A percentile compares a stretch with the other conserved stretches of the same genome.
Evolutionary conservation across 1,140 invertebrate species (phyloP).

Genomic region (Paralvinella palmiformis): DNA sequence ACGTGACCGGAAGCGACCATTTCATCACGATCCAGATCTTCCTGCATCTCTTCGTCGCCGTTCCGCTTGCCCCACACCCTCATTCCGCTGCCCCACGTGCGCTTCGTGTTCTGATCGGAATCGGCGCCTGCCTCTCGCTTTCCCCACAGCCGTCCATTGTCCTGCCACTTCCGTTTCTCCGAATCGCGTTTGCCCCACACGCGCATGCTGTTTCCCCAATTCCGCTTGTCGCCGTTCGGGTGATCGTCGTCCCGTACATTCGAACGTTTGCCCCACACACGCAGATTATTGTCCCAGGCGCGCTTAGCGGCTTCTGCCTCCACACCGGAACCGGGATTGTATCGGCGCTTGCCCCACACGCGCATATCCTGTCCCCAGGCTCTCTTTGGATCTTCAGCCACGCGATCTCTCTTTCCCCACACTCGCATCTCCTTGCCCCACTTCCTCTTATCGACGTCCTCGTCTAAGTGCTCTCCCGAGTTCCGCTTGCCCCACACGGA

Average conservation of each 20-base stretch:
- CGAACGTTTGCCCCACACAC: constrained; percentile 14
- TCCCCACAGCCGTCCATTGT: constrained; percentile 14
- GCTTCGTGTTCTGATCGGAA: neutral
- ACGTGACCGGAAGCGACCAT: neutral
- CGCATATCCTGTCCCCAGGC: constrained; percentile 12
- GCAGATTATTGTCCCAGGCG: constrained; percentile 6
- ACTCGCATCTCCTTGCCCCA: constrained; percentile 2
- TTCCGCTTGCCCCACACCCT: constrained; percentile 14
- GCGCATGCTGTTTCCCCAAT: neutral
- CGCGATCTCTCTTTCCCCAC: constrained; percentile 12
- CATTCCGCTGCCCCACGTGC: constrained; percentile 12
- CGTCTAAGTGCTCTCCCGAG: too few relatives aligned
- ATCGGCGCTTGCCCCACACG: constrained; percentile 9
- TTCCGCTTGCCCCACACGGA: neutral
- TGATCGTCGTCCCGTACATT: too few relatives aligned
- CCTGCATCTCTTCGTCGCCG: neutral
- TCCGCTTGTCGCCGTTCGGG: neutral
- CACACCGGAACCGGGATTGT: neutral
- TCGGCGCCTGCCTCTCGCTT: constrained; percentile 4
- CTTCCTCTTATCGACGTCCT: too few relatives aligned
- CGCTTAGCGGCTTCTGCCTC: constrained; percentile 7
- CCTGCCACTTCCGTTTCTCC: constrained; percentile 8
- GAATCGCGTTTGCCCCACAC: constrained; percentile 9
- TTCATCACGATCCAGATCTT: neutral
- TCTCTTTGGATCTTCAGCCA: constrained; percentile 1